These are phyloP conservation scores for Valencia hispanica DNA, from an alignment of 2,797 vertebrate genomes.

Conservation along the genomic window DNA sequence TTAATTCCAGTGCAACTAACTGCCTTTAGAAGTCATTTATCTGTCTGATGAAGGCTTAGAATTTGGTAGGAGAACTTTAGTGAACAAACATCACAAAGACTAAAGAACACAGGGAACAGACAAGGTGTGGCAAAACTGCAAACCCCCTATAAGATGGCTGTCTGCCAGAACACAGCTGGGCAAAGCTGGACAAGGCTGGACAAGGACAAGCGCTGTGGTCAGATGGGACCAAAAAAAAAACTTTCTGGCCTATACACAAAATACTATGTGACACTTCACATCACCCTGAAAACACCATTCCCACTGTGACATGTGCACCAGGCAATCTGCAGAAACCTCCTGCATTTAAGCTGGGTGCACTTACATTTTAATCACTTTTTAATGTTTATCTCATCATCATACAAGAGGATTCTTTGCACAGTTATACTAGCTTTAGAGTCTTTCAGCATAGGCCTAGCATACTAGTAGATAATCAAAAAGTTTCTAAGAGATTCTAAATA, in stretches of 20 bases:
- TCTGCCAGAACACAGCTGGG: neutral
- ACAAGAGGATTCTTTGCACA: neutral
- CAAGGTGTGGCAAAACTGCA: neutral
- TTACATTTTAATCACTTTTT: neutral
- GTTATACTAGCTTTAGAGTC: neutral
- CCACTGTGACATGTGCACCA: neutral
- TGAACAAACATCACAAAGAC: neutral
- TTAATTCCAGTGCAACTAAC: too few relatives aligned
- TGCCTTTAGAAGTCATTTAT: too few relatives aligned
- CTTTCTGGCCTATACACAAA: neutral
- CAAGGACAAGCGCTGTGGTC: too few relatives aligned
- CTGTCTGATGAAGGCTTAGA: neutral
- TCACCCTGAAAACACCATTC: neutral
- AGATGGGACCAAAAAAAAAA: neutral
- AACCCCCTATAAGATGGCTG: neutral
- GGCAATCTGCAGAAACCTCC: neutral
- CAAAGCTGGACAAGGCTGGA: neutral
- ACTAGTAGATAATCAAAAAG: slow-evolving; percentile 51
- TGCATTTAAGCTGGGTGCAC: neutral
- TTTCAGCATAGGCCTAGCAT: slow-evolving; percentile 35
- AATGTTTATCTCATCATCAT: slow-evolving; percentile 19
- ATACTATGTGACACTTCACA: neutral
- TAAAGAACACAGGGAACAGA: neutral
- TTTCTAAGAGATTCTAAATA: slow-evolving; percentile 56
- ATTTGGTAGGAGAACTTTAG: neutral